Base-by-base conservation (phyloP, 1,140 invertebrate genomes). In the Chelonus insularis region DNA sequence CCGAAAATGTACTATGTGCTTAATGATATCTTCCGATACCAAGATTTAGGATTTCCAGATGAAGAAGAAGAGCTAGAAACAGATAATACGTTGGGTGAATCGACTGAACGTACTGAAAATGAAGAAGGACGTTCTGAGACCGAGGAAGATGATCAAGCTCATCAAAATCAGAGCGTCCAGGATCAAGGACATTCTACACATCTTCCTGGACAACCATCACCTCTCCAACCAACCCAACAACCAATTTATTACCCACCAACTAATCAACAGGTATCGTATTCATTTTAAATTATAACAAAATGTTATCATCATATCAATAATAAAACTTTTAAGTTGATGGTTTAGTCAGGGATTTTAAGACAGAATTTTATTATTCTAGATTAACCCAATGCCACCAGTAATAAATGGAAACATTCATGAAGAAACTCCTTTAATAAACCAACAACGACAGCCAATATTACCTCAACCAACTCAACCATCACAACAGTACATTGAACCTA, bases 11-110 rank as follows among this genome's bases (percentile, higher is more conserved):
- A 96, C 83, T 98, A 98, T 75, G 96, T 98, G 14, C 94, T 96
- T 75, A 99, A 98, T 83, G 96, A 98, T 80, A 98, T 99, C 74
- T 99, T 99, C 82, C 91, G 96, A 55, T 99, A 98, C 77, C 96
- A 98, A 69, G 79, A 82, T 41, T 68, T 79, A 57, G 78, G 77
- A 14, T 80, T 77, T 41, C 69, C 71, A 0, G 92, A 95, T 70
- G 91, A 93, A 68, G 91, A 93, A 29, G 78, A 79, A 12, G 69
- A 79, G 5, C 41, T 71, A 0, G 63, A 72, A 43, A 70, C 71
- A 36, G 77, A 80, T 34, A 70, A 69, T 2, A 74, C 65, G 8
- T 59, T 74, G 4, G 70, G 69, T 34, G 79, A 79, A 8, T 59
- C 54, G 12, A 59, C 34, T 4, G 79, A 81, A 29, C 72, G 77